Evolutionary conservation across 2,797 vertebrate species (phyloP).

Genomic region (Euphonia xanthogaster): DNA sequence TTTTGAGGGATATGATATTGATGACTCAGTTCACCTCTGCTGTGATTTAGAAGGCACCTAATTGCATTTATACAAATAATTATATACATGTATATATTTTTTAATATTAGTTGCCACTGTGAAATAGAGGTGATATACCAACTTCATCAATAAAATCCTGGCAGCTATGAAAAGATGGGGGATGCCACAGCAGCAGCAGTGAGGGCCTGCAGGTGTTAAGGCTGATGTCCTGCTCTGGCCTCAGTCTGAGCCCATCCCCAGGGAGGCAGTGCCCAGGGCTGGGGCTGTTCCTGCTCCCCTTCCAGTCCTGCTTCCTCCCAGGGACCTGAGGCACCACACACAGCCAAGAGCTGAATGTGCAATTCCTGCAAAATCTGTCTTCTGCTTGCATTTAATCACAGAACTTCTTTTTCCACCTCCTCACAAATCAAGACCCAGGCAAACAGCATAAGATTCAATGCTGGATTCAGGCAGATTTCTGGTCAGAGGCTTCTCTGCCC

Average conservation of each 20-base stretch:
- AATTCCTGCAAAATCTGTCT: background rate
- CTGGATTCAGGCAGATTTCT: background rate
- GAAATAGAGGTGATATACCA: background rate
- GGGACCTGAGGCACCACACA: background rate
- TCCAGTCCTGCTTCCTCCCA: background rate
- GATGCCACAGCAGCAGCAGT: background rate
- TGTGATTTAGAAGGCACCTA: background rate
- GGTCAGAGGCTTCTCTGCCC: background rate
- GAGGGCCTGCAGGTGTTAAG: background rate
- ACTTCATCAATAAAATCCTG: background rate
- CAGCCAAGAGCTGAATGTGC: background rate
- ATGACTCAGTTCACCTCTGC: background rate
- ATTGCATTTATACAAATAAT: background rate
- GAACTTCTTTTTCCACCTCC: background rate
- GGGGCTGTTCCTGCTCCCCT: background rate
- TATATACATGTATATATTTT: background rate
- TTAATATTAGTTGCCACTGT: background rate
- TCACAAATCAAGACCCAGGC: background rate
- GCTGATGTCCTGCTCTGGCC: background rate
- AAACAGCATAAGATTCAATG: background rate
- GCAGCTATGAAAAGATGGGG: background rate
- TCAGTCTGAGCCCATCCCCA: background rate
- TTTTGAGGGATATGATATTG: background rate
- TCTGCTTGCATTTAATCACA: background rate
- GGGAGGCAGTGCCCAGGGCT: background rate